phyloP scores from a whole-genome alignment of 2,888 invertebrate species.

The Heliconius ethilla region DNA sequence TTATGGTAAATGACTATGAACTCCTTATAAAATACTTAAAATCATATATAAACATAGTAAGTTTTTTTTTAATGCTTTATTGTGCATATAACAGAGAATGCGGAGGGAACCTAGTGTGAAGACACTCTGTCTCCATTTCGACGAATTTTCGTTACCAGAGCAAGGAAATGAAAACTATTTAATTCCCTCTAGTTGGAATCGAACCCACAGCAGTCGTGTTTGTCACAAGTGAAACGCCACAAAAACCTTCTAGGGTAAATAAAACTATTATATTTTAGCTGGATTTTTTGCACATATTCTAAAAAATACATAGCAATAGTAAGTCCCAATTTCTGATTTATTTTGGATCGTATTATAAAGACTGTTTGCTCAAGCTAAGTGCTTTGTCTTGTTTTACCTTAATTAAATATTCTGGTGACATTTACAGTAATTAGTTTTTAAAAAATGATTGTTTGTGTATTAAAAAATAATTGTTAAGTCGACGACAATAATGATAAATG shows the following conservation, averaged over 20 bases:
- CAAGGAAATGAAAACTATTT: no score
- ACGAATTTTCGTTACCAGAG: no score
- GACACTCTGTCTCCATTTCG: no score
- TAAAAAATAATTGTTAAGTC: background rate
- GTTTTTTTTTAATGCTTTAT: background rate
- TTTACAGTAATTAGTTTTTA: constrained; percentile 4
- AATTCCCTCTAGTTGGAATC: background rate
- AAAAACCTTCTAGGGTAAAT: background rate
- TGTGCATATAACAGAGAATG: background rate
- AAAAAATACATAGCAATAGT: background rate
- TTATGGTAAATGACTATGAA: background rate
- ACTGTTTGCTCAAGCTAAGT: constrained; percentile 15
- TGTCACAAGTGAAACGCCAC: background rate
- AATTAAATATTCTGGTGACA: constrained; percentile 9
- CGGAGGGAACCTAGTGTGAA: background rate
- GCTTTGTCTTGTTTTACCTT: constrained; percentile 7
- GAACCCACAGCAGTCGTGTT: background rate
- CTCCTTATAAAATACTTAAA: background rate
- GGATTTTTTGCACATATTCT: background rate
- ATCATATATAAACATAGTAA: background rate
- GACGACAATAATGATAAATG: background rate
- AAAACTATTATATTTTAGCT: background rate
- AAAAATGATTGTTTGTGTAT: no score
- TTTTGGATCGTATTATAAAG: background rate
- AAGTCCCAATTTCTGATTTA: background rate